These are phyloP conservation scores for Cichladusa arquata DNA, from an alignment of 2,113 vertebrate genomes.

Conservation along the genomic window DNA sequence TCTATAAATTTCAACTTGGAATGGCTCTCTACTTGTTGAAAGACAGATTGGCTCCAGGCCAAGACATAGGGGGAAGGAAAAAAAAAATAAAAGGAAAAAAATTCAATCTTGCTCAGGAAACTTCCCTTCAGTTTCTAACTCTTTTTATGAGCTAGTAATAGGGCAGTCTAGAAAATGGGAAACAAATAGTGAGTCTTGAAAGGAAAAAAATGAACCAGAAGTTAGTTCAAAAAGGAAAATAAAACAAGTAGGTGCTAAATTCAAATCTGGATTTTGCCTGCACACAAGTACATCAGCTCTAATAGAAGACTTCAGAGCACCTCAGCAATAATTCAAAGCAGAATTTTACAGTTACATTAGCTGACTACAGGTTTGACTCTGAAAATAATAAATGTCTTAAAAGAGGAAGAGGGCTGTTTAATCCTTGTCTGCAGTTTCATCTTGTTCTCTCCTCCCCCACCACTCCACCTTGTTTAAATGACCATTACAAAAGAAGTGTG, in stretches of 20 bases:
- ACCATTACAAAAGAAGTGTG: conserved; percentile 17
- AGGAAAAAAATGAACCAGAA: conserved; percentile 7
- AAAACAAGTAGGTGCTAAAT: conserved; percentile 57
- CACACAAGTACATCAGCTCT: neutral
- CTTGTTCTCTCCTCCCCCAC: neutral
- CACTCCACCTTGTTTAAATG: conserved; percentile 36
- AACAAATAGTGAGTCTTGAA: neutral
- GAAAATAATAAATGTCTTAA: conserved; percentile 64
- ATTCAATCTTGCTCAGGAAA: conserved; percentile 65
- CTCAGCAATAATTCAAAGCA: conserved; percentile 41
- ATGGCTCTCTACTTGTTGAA: conserved; percentile 70
- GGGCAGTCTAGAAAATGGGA: neutral
- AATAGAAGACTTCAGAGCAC: neutral
- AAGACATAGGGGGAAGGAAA: conserved; percentile 30
- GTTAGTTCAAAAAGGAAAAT: conserved; percentile 34
- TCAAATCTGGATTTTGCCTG: conserved; percentile 36
- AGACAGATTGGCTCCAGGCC: conserved; percentile 68
- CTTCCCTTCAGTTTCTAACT: conserved; percentile 62
- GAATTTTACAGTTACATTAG: conserved; percentile 59
- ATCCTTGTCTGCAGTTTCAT: neutral
- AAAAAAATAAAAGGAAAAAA: neutral
- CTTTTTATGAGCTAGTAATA: conserved; percentile 69
- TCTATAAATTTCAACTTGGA: conserved; percentile 78
- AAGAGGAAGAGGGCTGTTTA: conserved; percentile 19
- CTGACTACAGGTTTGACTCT: conserved; percentile 45